Percentiles rank a stretch among this genome's conserved stretches.
Evolutionary conservation across 2,113 vertebrate genomes (phyloP).

Genomic region (Myiozetetes cayanensis): DNA sequence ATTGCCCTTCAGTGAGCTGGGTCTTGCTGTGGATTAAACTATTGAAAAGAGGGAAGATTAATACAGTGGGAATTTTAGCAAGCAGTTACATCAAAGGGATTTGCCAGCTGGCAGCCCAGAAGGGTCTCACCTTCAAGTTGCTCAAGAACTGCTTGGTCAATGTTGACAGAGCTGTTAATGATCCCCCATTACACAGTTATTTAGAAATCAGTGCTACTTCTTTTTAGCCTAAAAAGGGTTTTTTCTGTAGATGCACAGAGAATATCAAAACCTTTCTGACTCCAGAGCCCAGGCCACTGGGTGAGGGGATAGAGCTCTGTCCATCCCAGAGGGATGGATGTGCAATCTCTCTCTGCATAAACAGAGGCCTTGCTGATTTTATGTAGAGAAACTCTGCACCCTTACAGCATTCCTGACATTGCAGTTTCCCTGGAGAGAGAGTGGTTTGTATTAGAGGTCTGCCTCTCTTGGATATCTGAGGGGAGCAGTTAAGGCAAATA

Average conservation of each 20-base stretch:
- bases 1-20: background rate
- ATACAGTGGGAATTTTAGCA: background rate
- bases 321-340: background rate
- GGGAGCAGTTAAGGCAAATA: background rate
- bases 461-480: background rate
- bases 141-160: background rate
- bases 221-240: background rate
- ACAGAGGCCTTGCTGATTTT: background rate
- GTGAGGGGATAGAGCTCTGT: background rate
- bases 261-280: background rate
- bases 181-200: background rate
- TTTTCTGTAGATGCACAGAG: background rate
- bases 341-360: background rate
- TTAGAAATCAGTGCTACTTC: background rate
- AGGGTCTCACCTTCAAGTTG: background rate
- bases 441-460: background rate
- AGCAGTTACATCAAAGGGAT: background rate
- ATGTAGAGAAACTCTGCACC: background rate
- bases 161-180: slow-evolving; percentile 2
- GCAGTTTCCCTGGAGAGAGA: background rate
- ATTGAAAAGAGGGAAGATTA: background rate
- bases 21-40: background rate
- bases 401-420: background rate
- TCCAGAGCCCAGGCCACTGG: background rate
- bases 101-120: background rate